These are phyloP conservation scores for Schmidtea mediterranea DNA, from an alignment of 1,140 invertebrate species.

Conservation along the genomic window DNA sequence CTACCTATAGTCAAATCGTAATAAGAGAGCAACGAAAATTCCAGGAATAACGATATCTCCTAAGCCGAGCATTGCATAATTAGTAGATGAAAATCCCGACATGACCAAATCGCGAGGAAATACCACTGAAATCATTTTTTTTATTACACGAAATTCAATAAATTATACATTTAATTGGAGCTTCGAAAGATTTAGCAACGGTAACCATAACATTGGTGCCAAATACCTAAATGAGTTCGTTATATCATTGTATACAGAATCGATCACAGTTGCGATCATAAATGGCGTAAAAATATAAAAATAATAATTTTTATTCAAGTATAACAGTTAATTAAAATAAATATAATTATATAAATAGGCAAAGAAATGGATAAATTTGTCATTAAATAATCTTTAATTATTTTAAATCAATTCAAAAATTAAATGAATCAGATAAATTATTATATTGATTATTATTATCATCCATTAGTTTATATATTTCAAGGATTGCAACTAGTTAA, in stretches of 20 bases:
- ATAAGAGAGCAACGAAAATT: constrained; percentile 82
- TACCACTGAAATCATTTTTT: constrained; percentile 38
- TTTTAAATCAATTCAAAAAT: too few species aligned
- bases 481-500: too few species aligned
- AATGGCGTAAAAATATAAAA: too few species aligned
- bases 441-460: too few species aligned
- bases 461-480: too few species aligned
- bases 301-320: too few species aligned
- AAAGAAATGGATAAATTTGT: background rate
- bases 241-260: too few species aligned
- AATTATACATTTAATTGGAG: constrained; percentile 67
- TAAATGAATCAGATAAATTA: too few species aligned
- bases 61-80: constrained; percentile 91
- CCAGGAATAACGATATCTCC: constrained; percentile 97
- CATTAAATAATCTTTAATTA: too few species aligned
- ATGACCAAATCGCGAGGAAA: constrained; percentile 89
- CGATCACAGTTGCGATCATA: background rate
- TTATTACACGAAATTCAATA: background rate
- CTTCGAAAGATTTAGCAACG: constrained; percentile 97
- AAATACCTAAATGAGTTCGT: constrained; percentile 48
- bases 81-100: constrained; percentile 60
- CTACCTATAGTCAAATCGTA: constrained; percentile 77
- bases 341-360: background rate
- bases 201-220: constrained; percentile 98
- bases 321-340: background rate